Percentiles rank a stretch among this genome's conserved stretches.
phyloP scores from a whole-genome alignment of 2,797 vertebrate genomes.

The Mycteria americana region DNA sequence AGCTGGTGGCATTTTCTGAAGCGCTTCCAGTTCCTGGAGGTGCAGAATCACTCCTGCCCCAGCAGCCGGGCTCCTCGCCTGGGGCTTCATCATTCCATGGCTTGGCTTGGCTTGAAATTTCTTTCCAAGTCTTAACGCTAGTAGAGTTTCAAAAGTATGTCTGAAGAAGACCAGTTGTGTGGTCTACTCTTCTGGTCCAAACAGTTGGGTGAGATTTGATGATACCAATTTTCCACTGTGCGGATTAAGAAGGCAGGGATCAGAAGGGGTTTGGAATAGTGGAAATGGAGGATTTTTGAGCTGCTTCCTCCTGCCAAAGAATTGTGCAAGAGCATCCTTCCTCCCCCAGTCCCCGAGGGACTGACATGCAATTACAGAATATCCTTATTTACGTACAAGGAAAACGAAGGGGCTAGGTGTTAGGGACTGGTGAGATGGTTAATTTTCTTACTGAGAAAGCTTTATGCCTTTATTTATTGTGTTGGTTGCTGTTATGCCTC shows the following conservation, averaged over 20 bases:
- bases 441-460: not conserved
- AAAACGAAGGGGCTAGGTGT: not conserved
- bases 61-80: not conserved
- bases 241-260: not conserved
- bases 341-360: not conserved
- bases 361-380: not conserved
- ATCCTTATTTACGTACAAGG: not conserved
- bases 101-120: not conserved
- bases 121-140: not conserved
- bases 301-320: not conserved
- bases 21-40: not conserved
- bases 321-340: not conserved
- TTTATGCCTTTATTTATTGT: not conserved
- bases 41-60: not conserved
- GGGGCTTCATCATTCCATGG: not conserved
- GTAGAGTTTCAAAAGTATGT: not conserved
- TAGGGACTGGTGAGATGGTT: not conserved
- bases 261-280: not conserved
- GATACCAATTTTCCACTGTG: not conserved
- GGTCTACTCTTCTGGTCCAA: not conserved
- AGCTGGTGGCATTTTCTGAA: not conserved
- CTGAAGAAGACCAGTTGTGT: not conserved
- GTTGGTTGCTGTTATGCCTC: not conserved
- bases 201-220: not conserved
- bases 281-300: not conserved